phyloP scores from a whole-genome alignment of 2,888 invertebrate genomes.

The Tetrapedia diversipes region DNA sequence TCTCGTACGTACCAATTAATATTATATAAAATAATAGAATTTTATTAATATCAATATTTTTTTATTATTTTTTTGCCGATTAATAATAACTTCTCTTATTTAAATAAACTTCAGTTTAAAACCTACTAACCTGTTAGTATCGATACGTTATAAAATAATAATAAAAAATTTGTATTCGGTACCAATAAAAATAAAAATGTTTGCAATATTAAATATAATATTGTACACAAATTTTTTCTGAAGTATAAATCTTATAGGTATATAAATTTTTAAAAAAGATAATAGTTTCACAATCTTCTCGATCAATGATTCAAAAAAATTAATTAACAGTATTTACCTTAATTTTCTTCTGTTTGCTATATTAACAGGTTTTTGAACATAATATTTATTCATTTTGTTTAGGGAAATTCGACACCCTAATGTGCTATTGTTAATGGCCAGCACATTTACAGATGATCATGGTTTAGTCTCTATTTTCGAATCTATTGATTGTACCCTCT shows the following conservation, averaged over 20 bases:
- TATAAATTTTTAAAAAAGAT: neutral
- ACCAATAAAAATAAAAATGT: no score
- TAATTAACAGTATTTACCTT: neutral
- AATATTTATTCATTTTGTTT: slow-evolving; percentile 2
- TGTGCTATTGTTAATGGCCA: slow-evolving; percentile 75
- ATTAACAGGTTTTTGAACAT: neutral
- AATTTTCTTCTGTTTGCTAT: neutral
- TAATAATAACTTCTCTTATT: neutral
- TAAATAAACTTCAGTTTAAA: neutral
- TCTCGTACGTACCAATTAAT: slow-evolving; percentile 64
- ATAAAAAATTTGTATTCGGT: no score
- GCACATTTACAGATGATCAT: slow-evolving; percentile 73
- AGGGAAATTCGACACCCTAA: slow-evolving; percentile 78
- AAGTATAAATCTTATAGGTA: no score
- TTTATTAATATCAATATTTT: neutral
- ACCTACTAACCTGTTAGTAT: neutral
- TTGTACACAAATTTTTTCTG: no score
- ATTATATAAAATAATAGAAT: neutral
- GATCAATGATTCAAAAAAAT: neutral
- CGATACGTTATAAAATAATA: neutral
- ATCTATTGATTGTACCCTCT: slow-evolving; percentile 75
- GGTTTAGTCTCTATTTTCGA: slow-evolving; percentile 76
- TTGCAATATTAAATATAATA: no score
- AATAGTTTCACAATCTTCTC: neutral
- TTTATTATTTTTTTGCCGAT: neutral